Conservation (phyloP, 1,140 invertebrate species). For the Teleopsis dalmanni region DNA sequence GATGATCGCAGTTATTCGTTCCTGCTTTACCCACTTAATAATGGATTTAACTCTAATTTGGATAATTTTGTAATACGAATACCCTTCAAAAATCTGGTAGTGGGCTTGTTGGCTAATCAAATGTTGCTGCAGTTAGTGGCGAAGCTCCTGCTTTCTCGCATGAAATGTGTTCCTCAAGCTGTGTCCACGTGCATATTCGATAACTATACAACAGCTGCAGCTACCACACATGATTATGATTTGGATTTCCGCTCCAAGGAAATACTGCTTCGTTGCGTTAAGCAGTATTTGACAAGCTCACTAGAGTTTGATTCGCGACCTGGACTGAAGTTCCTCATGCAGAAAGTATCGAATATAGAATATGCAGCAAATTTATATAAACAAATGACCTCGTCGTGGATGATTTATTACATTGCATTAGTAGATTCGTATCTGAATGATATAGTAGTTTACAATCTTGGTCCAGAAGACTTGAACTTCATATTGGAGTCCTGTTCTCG, state of each 20-base stretch:
- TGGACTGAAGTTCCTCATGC: conserved; percentile 84
- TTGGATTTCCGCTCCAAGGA: conserved; percentile 46
- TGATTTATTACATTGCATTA: conserved; percentile 78
- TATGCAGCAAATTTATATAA: conserved; percentile 86
- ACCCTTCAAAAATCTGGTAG: conserved; percentile 75
- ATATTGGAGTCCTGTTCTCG: conserved; percentile 53
- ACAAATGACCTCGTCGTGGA: conserved; percentile 85
- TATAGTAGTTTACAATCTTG: conserved; percentile 53
- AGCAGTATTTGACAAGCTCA: conserved; percentile 71
- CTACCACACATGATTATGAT: conserved; percentile 50
- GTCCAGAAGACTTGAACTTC: conserved; percentile 56
- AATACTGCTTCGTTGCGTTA: conserved; percentile 65
- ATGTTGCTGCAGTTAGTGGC: conserved; percentile 86
- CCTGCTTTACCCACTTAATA: conserved; percentile 73
- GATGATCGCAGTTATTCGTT: conserved; percentile 85
- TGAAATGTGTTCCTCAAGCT: conserved; percentile 41
- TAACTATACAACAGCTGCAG: conserved; percentile 44
- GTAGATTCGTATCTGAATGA: conserved; percentile 71
- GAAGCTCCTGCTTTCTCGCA: conserved; percentile 67
- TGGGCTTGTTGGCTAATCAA: conserved; percentile 83
- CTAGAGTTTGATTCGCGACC: conserved; percentile 81
- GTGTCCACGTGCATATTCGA: conserved; percentile 43
- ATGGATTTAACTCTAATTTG: conserved; percentile 62
- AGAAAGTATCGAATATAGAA: conserved; percentile 83
- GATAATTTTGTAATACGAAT: conserved; percentile 75